Evolutionary conservation across 2,113 vertebrate species (phyloP).

Genomic region (Gallinago media): DNA sequence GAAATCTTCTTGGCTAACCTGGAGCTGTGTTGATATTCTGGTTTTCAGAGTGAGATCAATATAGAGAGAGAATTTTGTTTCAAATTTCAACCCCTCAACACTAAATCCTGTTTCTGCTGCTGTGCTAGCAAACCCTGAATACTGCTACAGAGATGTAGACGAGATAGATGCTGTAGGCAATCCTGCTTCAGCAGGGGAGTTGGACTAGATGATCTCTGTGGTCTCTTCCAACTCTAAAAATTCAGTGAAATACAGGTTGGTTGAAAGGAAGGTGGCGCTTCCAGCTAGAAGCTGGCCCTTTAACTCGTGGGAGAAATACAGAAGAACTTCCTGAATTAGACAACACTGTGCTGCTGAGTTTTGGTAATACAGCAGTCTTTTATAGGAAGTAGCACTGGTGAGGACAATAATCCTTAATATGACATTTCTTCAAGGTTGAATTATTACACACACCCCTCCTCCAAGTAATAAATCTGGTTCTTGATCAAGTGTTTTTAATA

Average conservation of each 20-base stretch:
- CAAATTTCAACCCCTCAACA: neutral
- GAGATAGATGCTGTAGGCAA: neutral
- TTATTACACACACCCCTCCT: neutral
- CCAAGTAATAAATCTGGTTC: neutral
- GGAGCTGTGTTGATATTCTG: neutral
- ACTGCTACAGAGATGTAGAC: neutral
- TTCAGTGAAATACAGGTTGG: neutral
- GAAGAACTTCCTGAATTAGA: neutral
- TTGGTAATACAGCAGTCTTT: neutral
- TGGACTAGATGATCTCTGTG: too few relatives aligned
- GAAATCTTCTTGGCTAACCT: neutral
- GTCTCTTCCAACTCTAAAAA: too few relatives aligned
- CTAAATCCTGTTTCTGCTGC: neutral
- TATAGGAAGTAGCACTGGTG: neutral
- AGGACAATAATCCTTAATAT: neutral
- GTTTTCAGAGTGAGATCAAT: neutral
- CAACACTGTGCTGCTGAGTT: neutral
- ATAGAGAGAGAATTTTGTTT: neutral
- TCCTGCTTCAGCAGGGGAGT: too few relatives aligned
- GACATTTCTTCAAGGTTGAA: neutral
- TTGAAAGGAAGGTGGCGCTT: neutral
- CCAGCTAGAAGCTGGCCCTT: neutral
- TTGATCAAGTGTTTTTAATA: neutral
- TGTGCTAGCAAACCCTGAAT: neutral
- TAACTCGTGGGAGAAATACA: neutral